phyloP scores from a whole-genome alignment of 2,888 invertebrate genomes.

The Drosophila mercatorum region DNA sequence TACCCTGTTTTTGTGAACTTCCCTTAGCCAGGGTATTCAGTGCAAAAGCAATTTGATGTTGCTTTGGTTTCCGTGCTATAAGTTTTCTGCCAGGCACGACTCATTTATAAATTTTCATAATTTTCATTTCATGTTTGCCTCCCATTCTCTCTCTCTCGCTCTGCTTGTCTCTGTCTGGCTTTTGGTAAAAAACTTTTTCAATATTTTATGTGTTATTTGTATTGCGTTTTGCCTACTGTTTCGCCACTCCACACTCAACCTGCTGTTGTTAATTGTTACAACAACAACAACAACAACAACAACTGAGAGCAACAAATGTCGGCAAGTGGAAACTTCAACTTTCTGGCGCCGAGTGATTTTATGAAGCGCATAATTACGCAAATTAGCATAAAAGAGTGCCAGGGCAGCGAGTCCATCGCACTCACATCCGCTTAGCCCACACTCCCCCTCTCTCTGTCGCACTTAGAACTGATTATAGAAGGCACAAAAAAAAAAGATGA shows the following conservation, averaged over 20 bases:
- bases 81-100: constrained; percentile 27
- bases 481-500: not conserved
- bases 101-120: constrained; percentile 75
- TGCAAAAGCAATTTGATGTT: constrained; percentile 1
- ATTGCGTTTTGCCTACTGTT: constrained; percentile 66
- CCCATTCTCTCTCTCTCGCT: not conserved
- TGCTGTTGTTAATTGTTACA: constrained; percentile 75
- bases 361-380: constrained; percentile 79
- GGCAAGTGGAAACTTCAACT: constrained; percentile 60
- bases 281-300: constrained; percentile 41
- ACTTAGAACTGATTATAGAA: constrained; percentile 23
- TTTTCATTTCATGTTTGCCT: constrained; percentile 59
- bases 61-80: constrained; percentile 6
- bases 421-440: constrained; percentile 26
- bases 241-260: constrained; percentile 27
- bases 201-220: constrained; percentile 77
- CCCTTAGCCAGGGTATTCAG: constrained; percentile 27
- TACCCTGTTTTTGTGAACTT: not conserved
- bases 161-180: constrained; percentile 17
- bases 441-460: not conserved
- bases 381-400: constrained; percentile 78
- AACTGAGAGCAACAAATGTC: constrained; percentile 40
- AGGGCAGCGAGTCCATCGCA: constrained; percentile 49
- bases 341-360: constrained; percentile 67
- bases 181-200: constrained; percentile 65